Evolutionary conservation across 2,113 vertebrate genomes (phyloP).

Genomic region (Ancistrus triradiatus): DNA sequence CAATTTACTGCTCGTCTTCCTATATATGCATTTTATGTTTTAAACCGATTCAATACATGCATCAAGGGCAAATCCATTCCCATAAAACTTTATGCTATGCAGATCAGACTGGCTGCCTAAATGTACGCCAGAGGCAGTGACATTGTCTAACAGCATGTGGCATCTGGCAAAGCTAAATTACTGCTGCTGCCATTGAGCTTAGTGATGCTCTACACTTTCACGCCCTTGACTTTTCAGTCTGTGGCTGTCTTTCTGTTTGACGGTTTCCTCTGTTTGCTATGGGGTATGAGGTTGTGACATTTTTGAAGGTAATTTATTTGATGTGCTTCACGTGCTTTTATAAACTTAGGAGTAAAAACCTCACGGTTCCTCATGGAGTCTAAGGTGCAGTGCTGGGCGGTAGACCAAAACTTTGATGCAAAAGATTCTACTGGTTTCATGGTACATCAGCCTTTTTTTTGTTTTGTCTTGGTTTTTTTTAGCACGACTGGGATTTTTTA

Average conservation of each 20-base stretch:
- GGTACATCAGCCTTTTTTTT: too few species aligned
- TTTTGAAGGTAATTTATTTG: too few species aligned
- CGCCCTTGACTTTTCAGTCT: not conserved
- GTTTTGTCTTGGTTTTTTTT: too few species aligned
- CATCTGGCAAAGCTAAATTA: constrained; percentile 13
- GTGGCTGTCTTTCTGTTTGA: not conserved
- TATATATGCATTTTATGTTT: constrained; percentile 16
- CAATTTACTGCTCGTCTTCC: constrained; percentile 9
- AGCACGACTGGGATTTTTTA: too few species aligned
- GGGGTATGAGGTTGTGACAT: not conserved
- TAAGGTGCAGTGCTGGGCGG: too few species aligned
- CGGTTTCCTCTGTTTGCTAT: not conserved
- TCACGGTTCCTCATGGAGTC: too few species aligned
- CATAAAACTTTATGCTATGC: constrained; percentile 29
- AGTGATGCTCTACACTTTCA: not conserved
- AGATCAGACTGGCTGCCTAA: constrained; percentile 14
- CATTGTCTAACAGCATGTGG: constrained; percentile 22
- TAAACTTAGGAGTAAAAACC: too few species aligned
- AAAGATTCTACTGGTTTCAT: too few species aligned
- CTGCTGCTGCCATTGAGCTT: constrained; percentile 4
- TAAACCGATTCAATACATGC: constrained; percentile 28
- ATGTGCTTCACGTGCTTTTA: too few species aligned
- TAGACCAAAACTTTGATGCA: too few species aligned
- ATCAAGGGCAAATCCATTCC: constrained; percentile 34
- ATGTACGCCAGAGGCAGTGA: constrained; percentile 21